Percentiles rank a stretch among this genome's conserved stretches.
phyloP scores from a whole-genome alignment of 2,797 vertebrate genomes.

The Crypturellus tataupa region DNA sequence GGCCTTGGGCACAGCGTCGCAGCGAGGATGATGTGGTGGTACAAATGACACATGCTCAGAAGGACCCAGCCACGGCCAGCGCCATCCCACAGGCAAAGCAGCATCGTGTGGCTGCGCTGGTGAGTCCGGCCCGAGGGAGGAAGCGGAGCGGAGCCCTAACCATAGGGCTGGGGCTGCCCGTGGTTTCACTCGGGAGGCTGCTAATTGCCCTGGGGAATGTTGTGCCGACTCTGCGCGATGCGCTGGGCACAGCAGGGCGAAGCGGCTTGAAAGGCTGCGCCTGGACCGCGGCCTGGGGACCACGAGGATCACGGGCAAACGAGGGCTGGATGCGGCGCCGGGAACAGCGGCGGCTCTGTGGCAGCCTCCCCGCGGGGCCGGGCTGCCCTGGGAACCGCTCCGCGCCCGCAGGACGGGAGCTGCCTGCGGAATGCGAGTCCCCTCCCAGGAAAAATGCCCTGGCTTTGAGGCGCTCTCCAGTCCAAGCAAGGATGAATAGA shows the following conservation, averaged over 20 bases:
- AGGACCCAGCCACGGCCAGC: background rate
- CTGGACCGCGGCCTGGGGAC: background rate
- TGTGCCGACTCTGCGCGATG: background rate
- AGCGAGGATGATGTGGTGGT: rapidly evolving
- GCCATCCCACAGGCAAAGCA: background rate
- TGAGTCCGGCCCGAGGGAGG: background rate
- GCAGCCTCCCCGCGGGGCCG: background rate
- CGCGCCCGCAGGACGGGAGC: rapidly evolving
- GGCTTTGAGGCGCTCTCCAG: background rate
- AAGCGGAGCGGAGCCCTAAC: background rate
- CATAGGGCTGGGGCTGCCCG: background rate
- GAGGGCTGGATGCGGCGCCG: background rate
- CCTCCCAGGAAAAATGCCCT: background rate
- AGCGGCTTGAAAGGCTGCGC: background rate
- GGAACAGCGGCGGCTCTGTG: background rate
- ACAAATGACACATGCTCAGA: rapidly evolving
- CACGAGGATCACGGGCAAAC: background rate
- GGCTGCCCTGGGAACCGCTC: background rate
- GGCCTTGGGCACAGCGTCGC: rapidly evolving
- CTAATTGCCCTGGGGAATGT: background rate
- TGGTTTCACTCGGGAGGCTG: too few species aligned
- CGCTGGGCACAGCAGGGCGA: background rate
- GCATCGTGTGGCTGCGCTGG: rapidly evolving
- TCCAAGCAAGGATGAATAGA: rapidly evolving
- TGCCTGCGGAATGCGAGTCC: background rate